A percentile compares a stretch with the other conserved stretches of the same genome.
These are phyloP conservation scores for Buteo buteo DNA, from an alignment of 2,113 vertebrate genomes.

Conservation along the genomic window DNA sequence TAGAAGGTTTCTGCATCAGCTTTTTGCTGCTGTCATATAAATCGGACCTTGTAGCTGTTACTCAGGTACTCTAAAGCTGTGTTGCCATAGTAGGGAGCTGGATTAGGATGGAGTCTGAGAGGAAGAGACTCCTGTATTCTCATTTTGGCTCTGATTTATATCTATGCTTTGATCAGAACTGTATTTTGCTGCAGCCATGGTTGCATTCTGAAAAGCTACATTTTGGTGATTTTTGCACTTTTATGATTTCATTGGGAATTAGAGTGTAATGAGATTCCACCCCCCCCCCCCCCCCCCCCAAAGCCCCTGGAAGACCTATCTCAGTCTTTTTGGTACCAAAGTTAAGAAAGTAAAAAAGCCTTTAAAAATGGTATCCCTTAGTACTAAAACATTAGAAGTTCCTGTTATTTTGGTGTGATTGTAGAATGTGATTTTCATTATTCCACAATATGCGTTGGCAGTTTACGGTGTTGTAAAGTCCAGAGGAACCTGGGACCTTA, in stretches of 20 bases:
- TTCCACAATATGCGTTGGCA: neutral
- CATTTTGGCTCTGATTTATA: neutral
- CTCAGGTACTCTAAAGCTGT: neutral
- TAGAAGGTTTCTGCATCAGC: neutral
- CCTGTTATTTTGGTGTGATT: neutral
- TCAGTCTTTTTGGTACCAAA: neutral
- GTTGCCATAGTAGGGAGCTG: accelerated
- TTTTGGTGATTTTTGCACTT: neutral
- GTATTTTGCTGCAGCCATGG: neutral
- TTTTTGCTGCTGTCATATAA: neutral
- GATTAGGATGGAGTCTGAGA: neutral
- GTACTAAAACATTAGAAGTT: neutral
- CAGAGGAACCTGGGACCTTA: neutral
- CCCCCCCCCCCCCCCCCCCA: too few species aligned
- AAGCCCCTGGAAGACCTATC: neutral
- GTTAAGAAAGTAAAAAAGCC: neutral
- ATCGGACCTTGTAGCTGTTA: neutral
- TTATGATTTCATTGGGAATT: neutral
- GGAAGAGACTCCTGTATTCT: neutral
- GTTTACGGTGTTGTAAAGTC: neutral
- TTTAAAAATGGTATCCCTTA: neutral
- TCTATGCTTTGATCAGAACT: neutral
- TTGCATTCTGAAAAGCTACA: neutral
- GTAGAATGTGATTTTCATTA: neutral
- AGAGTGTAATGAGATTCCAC: neutral